Evolutionary conservation across 2,113 vertebrate genomes (phyloP).

Genomic region (Tachuris rubrigastra): DNA sequence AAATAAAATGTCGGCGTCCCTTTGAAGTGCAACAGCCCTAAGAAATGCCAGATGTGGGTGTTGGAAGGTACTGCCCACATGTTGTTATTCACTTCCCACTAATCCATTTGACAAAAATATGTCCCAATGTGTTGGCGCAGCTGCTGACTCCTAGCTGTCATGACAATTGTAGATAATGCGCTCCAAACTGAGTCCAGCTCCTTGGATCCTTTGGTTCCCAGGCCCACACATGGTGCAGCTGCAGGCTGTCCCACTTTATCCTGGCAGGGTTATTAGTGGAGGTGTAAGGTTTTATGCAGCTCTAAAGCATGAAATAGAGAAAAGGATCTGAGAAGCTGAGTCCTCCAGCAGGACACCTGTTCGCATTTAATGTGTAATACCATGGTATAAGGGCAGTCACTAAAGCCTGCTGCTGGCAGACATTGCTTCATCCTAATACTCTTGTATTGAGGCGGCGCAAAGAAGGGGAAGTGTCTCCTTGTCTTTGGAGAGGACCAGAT

Average conservation of each 20-base stretch:
- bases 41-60: slow-evolving; percentile 36
- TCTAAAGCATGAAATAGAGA: not conserved
- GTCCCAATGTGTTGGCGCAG: not conserved
- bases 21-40: slow-evolving; percentile 12
- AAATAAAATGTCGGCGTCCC: not conserved
- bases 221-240: not conserved
- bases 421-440: not conserved
- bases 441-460: not conserved
- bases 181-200: not conserved
- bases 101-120: not conserved
- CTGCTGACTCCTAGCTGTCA: not conserved
- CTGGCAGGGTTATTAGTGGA: not conserved
- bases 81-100: not conserved
- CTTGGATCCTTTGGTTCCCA: not conserved
- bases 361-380: not conserved
- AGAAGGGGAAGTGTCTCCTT: not conserved
- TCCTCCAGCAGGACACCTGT: not conserved
- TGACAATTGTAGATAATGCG: not conserved
- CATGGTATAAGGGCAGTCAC: not conserved
- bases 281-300: not conserved
- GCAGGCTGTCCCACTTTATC: not conserved
- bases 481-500: not conserved
- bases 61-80: not conserved
- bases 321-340: not conserved
- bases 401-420: not conserved